A percentile compares a stretch with the other conserved stretches of the same genome.
Evolutionary conservation across 2,113 vertebrate species (phyloP).

Genomic region (Elgaria multicarinata): DNA sequence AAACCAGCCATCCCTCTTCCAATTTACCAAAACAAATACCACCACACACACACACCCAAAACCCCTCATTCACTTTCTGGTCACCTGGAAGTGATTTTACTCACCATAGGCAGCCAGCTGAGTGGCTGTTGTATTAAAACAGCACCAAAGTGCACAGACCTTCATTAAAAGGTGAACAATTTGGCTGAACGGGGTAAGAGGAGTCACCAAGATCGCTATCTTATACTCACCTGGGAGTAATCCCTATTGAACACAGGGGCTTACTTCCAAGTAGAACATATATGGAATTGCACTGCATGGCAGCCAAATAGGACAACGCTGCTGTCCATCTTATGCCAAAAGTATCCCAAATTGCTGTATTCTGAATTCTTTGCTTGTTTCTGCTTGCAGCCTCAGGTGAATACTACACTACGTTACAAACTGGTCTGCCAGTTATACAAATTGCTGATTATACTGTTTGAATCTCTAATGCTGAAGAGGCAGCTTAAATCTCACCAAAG

Average conservation of each 20-base stretch:
- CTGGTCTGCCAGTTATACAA: neutral
- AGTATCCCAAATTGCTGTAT: neutral
- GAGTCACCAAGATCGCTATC: neutral
- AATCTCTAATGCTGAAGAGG: neutral
- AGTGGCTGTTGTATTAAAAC: neutral
- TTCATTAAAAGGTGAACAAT: neutral
- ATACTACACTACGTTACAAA: neutral
- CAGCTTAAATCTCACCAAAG: neutral
- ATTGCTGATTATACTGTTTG: neutral
- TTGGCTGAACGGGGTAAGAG: neutral
- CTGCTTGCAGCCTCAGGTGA: neutral
- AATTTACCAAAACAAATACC: neutral
- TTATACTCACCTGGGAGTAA: neutral
- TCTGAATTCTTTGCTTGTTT: neutral
- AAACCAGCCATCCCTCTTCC: neutral
- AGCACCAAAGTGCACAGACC: neutral
- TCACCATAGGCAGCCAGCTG: neutral
- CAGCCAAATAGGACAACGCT: neutral
- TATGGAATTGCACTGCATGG: neutral
- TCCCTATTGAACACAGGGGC: neutral
- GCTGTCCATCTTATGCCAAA: neutral
- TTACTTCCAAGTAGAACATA: neutral
- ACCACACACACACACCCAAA: no score
- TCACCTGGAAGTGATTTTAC: neutral
- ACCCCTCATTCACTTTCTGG: neutral